Conservation (phyloP, 2,888 invertebrate species). For the Ernsta delagoae region DNA sequence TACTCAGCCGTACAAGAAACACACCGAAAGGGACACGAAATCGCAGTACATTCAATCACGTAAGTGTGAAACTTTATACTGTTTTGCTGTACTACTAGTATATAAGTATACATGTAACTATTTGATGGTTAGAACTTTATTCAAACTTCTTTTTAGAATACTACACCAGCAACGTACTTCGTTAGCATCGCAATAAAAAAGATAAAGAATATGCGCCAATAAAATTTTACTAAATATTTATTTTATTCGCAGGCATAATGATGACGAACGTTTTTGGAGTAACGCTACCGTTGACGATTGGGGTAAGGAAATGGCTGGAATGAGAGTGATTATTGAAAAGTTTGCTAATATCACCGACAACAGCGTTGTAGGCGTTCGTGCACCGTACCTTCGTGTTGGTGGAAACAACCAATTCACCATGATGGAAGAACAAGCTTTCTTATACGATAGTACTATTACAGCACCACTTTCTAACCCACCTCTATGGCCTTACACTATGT, state of each 20-base stretch:
- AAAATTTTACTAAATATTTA: conserved; percentile 19
- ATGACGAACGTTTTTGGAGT: conserved; percentile 96
- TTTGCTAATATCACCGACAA: conserved; percentile 95
- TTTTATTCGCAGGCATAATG: conserved; percentile 89
- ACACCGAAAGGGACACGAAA: conserved; percentile 96
- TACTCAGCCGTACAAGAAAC: conserved; percentile 97
- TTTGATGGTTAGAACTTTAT: not conserved
- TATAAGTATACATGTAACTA: not conserved
- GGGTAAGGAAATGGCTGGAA: conserved; percentile 98
- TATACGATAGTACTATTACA: conserved; percentile 98
- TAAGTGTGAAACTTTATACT: conserved; percentile 78
- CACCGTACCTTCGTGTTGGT: conserved; percentile 95
- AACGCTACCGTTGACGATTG: conserved; percentile 96
- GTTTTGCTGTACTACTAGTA: not conserved
- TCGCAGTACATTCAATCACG: conserved; percentile 97
- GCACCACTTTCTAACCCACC: conserved; percentile 96
- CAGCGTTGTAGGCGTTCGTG: conserved; percentile 95
- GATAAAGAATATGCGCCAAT: not conserved
- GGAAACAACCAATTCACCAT: conserved; percentile 98
- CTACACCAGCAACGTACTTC: not conserved
- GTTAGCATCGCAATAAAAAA: not conserved
- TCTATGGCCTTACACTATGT: conserved; percentile 99
- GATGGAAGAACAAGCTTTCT: conserved; percentile 98
- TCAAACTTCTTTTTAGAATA: not conserved
- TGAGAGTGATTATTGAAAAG: conserved; percentile 95